Conservation (phyloP, 2,797 vertebrate genomes). For the Eleutherodactylus coqui region DNA sequence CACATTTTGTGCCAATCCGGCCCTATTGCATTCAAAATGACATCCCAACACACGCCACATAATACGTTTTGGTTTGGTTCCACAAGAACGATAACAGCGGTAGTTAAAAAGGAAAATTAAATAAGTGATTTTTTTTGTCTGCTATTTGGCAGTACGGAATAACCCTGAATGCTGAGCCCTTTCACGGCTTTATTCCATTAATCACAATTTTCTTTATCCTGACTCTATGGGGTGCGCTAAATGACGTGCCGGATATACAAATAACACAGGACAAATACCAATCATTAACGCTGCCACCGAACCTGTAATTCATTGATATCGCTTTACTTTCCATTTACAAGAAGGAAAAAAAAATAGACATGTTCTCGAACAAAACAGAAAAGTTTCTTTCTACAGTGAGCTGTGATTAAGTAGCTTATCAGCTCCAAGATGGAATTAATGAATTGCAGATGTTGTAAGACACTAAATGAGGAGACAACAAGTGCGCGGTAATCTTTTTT, state of each 20-base stretch:
- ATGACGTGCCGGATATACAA: constrained; percentile 30
- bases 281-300: constrained; percentile 48
- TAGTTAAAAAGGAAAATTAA: constrained; percentile 15
- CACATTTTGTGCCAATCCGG: neutral
- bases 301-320: constrained; percentile 55
- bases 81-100: neutral
- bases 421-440: constrained; percentile 55
- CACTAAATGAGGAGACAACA: constrained; percentile 49
- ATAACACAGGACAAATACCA: constrained; percentile 42
- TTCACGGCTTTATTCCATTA: constrained; percentile 45
- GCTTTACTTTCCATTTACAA: constrained; percentile 28
- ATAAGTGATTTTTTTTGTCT: constrained; percentile 27
- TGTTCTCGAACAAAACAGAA: neutral
- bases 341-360: constrained; percentile 20
- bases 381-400: constrained; percentile 42
- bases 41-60: constrained; percentile 1
- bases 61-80: constrained; percentile 26
- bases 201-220: constrained; percentile 47
- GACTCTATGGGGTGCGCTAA: constrained; percentile 41
- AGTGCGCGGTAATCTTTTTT: constrained; percentile 32
- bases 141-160: constrained; percentile 16
- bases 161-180: constrained; percentile 24
- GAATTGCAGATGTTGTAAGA: constrained; percentile 54
- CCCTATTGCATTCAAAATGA: neutral
- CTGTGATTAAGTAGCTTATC: constrained; percentile 39